Base-by-base conservation (phyloP, 2,888 invertebrate species). In the Polyploca ridens region DNA sequence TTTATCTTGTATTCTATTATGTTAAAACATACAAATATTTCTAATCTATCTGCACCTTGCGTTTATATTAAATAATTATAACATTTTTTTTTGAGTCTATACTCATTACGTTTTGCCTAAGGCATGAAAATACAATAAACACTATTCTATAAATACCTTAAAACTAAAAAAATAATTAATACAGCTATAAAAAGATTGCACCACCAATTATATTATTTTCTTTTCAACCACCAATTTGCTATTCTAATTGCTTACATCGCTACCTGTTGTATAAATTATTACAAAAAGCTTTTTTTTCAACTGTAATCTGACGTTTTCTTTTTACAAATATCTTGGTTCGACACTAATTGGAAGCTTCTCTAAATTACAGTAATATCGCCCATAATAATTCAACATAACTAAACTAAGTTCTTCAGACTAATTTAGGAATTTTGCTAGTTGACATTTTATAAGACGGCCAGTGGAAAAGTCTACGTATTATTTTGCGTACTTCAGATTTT, bases 181-280 rank as follows among this genome's bases (percentile, higher is more conserved):
- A 85, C 83, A 82, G 78, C 87, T 88, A 90, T 78, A 78, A 82
- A 87, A 91, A 93, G 92, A 91, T 94, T 93, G 94, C 94, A 94
- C 94, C 94, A 94, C 94, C 94, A 92, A 89, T 90, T 78, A 89
- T 84, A 87, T 77, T 76, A 79, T 85, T 77, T 73, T 75, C 49
- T 79, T 80, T 78, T 54, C 46, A 54, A 86, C 87, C 88, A 88
- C 86, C 87, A 87, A 82, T 79, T 64, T 79, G 77, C 85, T 88
- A 85, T 74, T 81, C 84, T 87, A 87, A 75, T 77, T 70, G 81
- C 79, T 89, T 82, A 85, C 81, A 71, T 78, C 68, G 72, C 87
- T 89, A 87, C 85, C 74, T 85, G 81, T 81, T 74, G 72, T 80
- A 75, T 69, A 75, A 79, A 77, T 73, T 72, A 77, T 60, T 13